Evolutionary conservation across 2,888 invertebrate genomes (phyloP).

Genomic region (Myopa testacea): DNA sequence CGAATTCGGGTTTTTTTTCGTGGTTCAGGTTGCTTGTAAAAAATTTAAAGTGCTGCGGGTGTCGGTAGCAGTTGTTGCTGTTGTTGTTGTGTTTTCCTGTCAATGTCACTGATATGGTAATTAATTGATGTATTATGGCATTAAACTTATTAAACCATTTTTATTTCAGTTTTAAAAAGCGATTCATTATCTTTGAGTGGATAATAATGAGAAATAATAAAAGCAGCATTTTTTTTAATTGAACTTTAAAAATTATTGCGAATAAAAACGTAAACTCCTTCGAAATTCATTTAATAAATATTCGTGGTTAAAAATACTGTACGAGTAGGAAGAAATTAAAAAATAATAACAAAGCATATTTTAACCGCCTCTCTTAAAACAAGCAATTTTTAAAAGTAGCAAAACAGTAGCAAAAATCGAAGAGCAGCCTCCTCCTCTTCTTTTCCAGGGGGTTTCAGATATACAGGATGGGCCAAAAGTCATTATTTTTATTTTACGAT

Average conservation of each 20-base stretch:
- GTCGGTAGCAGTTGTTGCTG: neutral
- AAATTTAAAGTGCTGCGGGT: neutral
- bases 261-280: neutral
- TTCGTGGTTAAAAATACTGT: too few species aligned
- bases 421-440: too few species aligned
- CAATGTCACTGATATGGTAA: slow-evolving; percentile 22
- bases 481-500: too few species aligned
- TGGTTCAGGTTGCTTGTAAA: neutral
- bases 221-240: neutral
- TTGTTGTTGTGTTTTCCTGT: slow-evolving; percentile 9
- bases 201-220: neutral
- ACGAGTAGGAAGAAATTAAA: neutral
- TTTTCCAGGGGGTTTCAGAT: too few species aligned
- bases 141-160: neutral
- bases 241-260: neutral
- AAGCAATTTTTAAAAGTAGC: too few species aligned
- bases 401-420: too few species aligned
- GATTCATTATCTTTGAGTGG: slow-evolving; percentile 7
- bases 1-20: neutral
- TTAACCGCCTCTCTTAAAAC: too few species aligned
- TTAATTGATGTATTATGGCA: slow-evolving; percentile 29
- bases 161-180: slow-evolving; percentile 8
- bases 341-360: neutral
- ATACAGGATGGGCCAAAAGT: too few species aligned
- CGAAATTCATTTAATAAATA: neutral